Percentiles rank a stretch among this genome's conserved stretches.
Conservation (phyloP, 2,888 invertebrate species). For the Leptarthrus brevirostris region DNA sequence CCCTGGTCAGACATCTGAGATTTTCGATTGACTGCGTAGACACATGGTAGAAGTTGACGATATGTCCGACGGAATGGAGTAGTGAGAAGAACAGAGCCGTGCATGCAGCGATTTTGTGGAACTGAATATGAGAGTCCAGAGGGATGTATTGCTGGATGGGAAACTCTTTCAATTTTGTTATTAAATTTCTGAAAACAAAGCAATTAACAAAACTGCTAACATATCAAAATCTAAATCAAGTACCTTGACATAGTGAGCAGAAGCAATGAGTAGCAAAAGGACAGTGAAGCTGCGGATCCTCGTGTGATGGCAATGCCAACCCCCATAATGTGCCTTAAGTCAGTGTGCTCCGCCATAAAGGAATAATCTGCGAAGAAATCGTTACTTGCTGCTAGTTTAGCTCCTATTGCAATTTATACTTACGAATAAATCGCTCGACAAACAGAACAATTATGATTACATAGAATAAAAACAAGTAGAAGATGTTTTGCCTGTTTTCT, state of each 20-base stretch:
- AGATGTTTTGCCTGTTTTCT: slow-evolving; percentile 95
- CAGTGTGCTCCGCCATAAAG: slow-evolving; percentile 95
- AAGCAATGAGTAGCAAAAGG: slow-evolving; percentile 92
- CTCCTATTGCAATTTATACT: too few relatives aligned
- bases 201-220: not conserved
- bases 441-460: slow-evolving; percentile 95
- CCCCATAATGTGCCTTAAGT: slow-evolving; percentile 96
- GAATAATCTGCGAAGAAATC: slow-evolving; percentile 79
- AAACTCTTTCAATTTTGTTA: slow-evolving; percentile 94
- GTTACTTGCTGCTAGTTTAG: not conserved
- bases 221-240: not conserved
- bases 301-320: slow-evolving; percentile 95
- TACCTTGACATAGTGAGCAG: slow-evolving; percentile 88
- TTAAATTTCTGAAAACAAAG: slow-evolving; percentile 80
- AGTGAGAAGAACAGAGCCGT: slow-evolving; percentile 94
- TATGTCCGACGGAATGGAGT: slow-evolving; percentile 92
- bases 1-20: slow-evolving; percentile 89
- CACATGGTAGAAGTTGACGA: slow-evolving; percentile 97
- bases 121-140: slow-evolving; percentile 93
- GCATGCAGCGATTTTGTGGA: slow-evolving; percentile 96
- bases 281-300: slow-evolving; percentile 93
- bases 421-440: slow-evolving; percentile 92
- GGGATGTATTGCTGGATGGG: slow-evolving; percentile 95
- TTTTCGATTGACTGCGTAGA: slow-evolving; percentile 95
- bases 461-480: slow-evolving; percentile 93